These are phyloP conservation scores for Tricholauxania praeusta DNA, from an alignment of 2,888 invertebrate genomes.

Conservation along the genomic window DNA sequence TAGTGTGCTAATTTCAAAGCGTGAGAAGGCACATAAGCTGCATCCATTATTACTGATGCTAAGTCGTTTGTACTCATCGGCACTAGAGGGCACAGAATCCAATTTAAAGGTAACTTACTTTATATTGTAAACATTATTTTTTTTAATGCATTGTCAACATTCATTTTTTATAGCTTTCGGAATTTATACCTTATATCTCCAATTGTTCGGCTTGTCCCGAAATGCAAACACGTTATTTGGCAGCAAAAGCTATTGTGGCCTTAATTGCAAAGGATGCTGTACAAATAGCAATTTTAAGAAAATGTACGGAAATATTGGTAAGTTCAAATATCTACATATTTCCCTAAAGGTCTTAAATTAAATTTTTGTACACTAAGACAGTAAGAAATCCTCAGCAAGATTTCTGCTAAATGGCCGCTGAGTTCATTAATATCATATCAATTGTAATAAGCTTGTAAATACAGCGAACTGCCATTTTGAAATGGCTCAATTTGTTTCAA, in stretches of 20 bases:
- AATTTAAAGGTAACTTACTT: slow-evolving; percentile 72
- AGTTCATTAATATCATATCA: too few species aligned
- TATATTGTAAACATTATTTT: background rate
- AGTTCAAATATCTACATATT: slow-evolving; percentile 17
- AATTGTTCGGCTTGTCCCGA: slow-evolving; percentile 76
- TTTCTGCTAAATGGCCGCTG: too few species aligned
- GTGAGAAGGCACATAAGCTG: slow-evolving; percentile 70
- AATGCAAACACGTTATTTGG: slow-evolving; percentile 78
- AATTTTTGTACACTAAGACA: background rate
- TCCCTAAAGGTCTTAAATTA: background rate
- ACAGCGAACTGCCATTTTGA: too few species aligned
- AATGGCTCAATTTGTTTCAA: too few species aligned
- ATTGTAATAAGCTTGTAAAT: too few species aligned
- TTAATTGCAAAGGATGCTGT: slow-evolving; percentile 69
- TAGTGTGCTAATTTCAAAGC: slow-evolving; percentile 51
- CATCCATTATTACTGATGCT: slow-evolving; percentile 84
- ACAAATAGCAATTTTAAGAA: slow-evolving; percentile 53
- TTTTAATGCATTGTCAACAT: background rate
- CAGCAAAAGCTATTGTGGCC: slow-evolving; percentile 78
- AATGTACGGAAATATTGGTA: slow-evolving; percentile 54
- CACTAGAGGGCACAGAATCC: slow-evolving; percentile 77
- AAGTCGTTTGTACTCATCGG: slow-evolving; percentile 81
- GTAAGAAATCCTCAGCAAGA: background rate
- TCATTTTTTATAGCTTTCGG: slow-evolving; percentile 69
- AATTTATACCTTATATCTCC: slow-evolving; percentile 76